Evolutionary conservation across 2,113 vertebrate species (phyloP).

Genomic region (sheep (Ovis aries)): ARS-UI_Ramb_v3.0 NC_056080.1:23984001-23984500

Average conservation of each 20-base stretch:
- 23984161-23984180: slow-evolving; percentile 12
- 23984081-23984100: slow-evolving; percentile 38
- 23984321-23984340: background rate
- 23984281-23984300: background rate
- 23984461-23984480: background rate
- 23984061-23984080: background rate
- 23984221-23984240: background rate
- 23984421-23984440: background rate
- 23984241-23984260: background rate
- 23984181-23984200: slow-evolving; percentile 20
- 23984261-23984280: background rate
- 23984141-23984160: slow-evolving; percentile 16
- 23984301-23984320: background rate
- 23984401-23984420: background rate
- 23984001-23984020: slow-evolving; percentile 50
- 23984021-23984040: background rate
- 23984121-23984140: slow-evolving; percentile 17
- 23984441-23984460: background rate
- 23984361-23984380: background rate
- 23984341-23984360: background rate
- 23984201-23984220: slow-evolving; percentile 29
- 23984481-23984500: background rate
- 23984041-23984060: slow-evolving; percentile 43
- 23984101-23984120: slow-evolving; percentile 35
- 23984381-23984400: background rate